Percentiles rank a stretch among this genome's conserved stretches.
phyloP scores from a whole-genome alignment of 2,888 invertebrate genomes.

The Baccha elongata region DNA sequence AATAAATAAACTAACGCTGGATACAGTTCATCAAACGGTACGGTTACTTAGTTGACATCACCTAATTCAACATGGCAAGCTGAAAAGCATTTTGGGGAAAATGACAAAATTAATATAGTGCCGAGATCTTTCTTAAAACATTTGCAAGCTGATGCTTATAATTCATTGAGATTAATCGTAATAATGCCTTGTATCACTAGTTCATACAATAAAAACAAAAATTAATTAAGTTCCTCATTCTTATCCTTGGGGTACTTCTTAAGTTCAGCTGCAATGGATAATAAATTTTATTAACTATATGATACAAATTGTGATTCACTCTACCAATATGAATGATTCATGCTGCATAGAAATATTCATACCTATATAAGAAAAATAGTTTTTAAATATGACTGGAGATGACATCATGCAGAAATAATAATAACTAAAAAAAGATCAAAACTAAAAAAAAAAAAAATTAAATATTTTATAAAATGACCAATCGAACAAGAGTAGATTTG shows the following conservation, averaged over 20 bases:
- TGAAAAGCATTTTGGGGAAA: too few relatives aligned
- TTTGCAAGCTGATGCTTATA: too few relatives aligned
- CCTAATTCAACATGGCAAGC: too few relatives aligned
- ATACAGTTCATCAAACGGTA: too few relatives aligned
- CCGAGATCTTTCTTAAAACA: too few relatives aligned
- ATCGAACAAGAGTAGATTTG: slow-evolving; percentile 43
- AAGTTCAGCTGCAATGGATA: neutral
- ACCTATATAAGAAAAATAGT: neutral
- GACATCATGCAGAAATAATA: slow-evolving; percentile 47
- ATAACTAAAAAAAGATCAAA: neutral
- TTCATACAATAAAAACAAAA: too few relatives aligned
- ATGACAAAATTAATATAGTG: too few relatives aligned
- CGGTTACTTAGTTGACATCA: too few relatives aligned
- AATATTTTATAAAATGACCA: slow-evolving; percentile 63
- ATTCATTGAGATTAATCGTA: too few relatives aligned
- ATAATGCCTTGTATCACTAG: too few relatives aligned
- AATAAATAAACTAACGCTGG: too few relatives aligned
- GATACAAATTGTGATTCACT: slow-evolving; percentile 55
- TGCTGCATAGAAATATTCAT: slow-evolving; percentile 25
- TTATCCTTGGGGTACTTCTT: neutral
- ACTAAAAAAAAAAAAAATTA: neutral
- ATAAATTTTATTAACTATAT: slow-evolving; percentile 1
- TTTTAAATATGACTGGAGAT: slow-evolving; percentile 30
- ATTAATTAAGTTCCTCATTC: too few relatives aligned
- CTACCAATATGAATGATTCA: slow-evolving; percentile 38